Evolutionary conservation across 2,888 invertebrate species (phyloP), one percentile per base, ranked within the genome.

Genomic region (Heliconius sara): DNA sequence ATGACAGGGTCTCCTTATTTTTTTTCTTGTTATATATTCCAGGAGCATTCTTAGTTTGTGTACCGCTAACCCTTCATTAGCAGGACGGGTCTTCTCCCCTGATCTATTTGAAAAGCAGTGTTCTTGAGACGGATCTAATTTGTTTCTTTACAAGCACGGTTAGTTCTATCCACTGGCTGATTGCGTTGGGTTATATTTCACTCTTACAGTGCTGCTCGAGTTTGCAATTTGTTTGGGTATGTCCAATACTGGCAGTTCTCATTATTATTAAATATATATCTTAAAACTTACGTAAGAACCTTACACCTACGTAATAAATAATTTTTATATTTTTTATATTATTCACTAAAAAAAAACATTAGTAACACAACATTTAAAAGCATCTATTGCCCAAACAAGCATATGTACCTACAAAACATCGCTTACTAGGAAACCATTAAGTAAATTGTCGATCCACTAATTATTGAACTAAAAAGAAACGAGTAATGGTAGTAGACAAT

Each of bases 41-140:
- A 67, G 76, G 27, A 81, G 78, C 79, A 77, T 81, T 79, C 71
- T 78, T 60, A 68, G 81, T 81, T 82, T 83, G 80, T 81, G 82
- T 83, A 83, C 84, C 85, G 83, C 88, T 88, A 92, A 91, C 92
- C 91, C 92, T 92, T 93, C 92, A 93, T 93, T 93, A 93, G 91
- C 85, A 85, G 85, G 87, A 81, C 85, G 89, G 89, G 86, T 90
- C 88, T 90, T 91, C 91, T 89, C 87, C 88, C 88, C 86, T 83
- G 86, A 84, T 86, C 89, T 87, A 87, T 91, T 91, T 90, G 89
- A 92, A 88, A 91, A 91, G 90, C 88, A 84, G 87, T 89, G 91
- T 91, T 91, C 93, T 93, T 89, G 91, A 93, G 91, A 91, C 90
- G 90, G 89, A 91, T 93, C 93, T 93, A 93, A 94, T 94, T 94